Base-by-base conservation (phyloP, 1,140 invertebrate species). In the Drosophila albomicans region DNA sequence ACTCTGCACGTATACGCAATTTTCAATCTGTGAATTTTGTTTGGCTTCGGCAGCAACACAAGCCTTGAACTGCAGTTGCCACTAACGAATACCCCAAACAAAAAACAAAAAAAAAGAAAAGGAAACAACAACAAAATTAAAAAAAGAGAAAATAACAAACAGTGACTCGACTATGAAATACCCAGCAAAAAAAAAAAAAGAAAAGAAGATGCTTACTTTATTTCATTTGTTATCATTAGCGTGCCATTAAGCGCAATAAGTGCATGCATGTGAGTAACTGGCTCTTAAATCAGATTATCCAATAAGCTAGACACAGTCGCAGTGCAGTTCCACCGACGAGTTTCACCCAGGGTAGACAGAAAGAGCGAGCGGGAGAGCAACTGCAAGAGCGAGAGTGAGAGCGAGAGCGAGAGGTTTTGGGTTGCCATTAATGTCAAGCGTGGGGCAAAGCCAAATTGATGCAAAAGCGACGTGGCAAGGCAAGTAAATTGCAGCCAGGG, bases 351-450 rank as follows among this genome's bases (percentile, higher is more conserved):
- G 43, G 61, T 52, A 64, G 54, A 16, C 0, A 32, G 11, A 13
- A 28, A 20, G 10, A 28, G 13, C 28, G 15, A 43, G 51, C 32
- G 28, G 41, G 58, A 15, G n/a, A 41, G 43, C 20, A 25, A 25
- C 3, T 0, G 20, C 20, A 25, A 25, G 3, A 25, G 20, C 20
- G 32, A 16, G 32, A 32, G 11, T 10, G 15, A 20, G 10, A 38
- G 13, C 28, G 15, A n/a, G n/a, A n/a, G 28, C 15, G 58, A 15
- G n/a, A 41, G 43, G 4, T 25, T n/a, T 49, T 57, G 32, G 51
- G 46, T 69, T 45, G 66, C 77, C 81, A 79, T 84, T 73, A 74
- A 73, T 79, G 81, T 77, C 67, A 76, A 76, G 67, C 68, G 45
- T 38, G 35, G 41, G 7, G 48, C 38, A 68, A 68, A 59, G 25